phyloP scores from a whole-genome alignment of 2,113 vertebrate genomes.

The Caranx ignobilis region DNA sequence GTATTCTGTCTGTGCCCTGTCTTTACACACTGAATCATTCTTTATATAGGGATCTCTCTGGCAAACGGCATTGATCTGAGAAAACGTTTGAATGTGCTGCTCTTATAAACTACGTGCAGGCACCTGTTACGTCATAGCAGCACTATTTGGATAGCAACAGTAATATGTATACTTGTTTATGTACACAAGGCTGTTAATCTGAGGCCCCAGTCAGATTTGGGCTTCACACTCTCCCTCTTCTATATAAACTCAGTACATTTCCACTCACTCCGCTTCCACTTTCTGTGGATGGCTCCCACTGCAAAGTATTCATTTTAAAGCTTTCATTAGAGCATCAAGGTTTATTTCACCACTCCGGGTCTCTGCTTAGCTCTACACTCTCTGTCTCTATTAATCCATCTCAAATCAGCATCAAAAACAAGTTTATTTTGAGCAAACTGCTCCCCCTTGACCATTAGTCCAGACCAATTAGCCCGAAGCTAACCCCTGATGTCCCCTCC shows the following conservation, averaged over 20 bases:
- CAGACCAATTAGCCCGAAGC: slow-evolving; percentile 59
- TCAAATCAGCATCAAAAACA: not conserved
- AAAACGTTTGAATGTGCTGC: slow-evolving; percentile 43
- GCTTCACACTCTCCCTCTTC: slow-evolving; percentile 44
- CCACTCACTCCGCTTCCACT: slow-evolving; percentile 63
- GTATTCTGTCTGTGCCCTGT: not conserved
- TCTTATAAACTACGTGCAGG: slow-evolving; percentile 42
- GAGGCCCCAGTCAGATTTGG: slow-evolving; percentile 70
- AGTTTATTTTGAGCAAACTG: slow-evolving; percentile 4
- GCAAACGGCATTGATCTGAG: slow-evolving; percentile 9
- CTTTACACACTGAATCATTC: slow-evolving; percentile 2
- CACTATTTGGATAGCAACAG: slow-evolving; percentile 60
- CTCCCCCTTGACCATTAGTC: slow-evolving; percentile 11
- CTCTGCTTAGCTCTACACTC: not conserved
- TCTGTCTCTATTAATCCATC: slow-evolving; percentile 10
- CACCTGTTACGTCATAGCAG: slow-evolving; percentile 60
- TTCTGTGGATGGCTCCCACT: slow-evolving; percentile 19
- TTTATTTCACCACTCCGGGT: not conserved
- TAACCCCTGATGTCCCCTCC: slow-evolving; percentile 16
- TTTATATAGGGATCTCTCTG: not conserved
- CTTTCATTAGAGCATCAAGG: slow-evolving; percentile 4
- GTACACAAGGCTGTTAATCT: slow-evolving; percentile 69
- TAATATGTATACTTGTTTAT: slow-evolving; percentile 78
- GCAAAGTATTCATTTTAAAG: slow-evolving; percentile 20
- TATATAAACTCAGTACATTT: slow-evolving; percentile 78